phyloP scores from a whole-genome alignment of 2,113 vertebrate genomes.

The Oryzias melastigma region DNA sequence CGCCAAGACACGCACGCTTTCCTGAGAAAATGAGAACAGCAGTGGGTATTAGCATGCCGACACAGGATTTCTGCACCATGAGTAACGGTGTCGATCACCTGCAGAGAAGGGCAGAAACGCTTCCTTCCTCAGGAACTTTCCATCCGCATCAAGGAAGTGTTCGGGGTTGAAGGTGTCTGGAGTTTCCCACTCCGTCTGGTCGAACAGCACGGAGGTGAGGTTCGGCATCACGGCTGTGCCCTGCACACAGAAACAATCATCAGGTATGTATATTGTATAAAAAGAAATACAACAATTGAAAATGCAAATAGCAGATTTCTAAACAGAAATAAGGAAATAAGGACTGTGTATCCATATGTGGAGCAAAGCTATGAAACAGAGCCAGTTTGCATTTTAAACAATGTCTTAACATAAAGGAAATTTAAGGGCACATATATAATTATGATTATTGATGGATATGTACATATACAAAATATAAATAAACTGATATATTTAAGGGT shows the following conservation, averaged over 20 bases:
- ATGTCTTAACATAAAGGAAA: too few species aligned
- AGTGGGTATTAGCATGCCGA: neutral
- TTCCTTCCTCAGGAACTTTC: slow-evolving; percentile 80
- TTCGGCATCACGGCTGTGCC: slow-evolving; percentile 67
- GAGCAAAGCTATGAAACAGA: too few species aligned
- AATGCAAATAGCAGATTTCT: too few species aligned
- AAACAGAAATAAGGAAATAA: too few species aligned
- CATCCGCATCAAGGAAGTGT: slow-evolving; percentile 83
- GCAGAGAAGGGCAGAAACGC: slow-evolving; percentile 85
- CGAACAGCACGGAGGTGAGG: slow-evolving; percentile 83
- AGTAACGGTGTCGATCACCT: slow-evolving; percentile 64
- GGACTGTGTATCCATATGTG: too few species aligned
- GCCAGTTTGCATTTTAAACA: too few species aligned
- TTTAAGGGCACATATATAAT: too few species aligned
- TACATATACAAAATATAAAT: too few species aligned
- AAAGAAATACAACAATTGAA: too few species aligned
- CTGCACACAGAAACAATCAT: slow-evolving; percentile 7
- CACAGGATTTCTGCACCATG: neutral
- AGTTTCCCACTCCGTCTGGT: slow-evolving; percentile 81
- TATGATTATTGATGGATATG: too few species aligned
- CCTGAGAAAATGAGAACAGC: slow-evolving; percentile 60
- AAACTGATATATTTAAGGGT: too few species aligned
- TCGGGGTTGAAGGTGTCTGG: slow-evolving; percentile 83
- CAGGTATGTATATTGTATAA: neutral
- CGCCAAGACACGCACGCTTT: slow-evolving; percentile 81